phyloP scores from a whole-genome alignment of 2,113 vertebrate genomes.

The Ophthalmolycus amberensis region DNA sequence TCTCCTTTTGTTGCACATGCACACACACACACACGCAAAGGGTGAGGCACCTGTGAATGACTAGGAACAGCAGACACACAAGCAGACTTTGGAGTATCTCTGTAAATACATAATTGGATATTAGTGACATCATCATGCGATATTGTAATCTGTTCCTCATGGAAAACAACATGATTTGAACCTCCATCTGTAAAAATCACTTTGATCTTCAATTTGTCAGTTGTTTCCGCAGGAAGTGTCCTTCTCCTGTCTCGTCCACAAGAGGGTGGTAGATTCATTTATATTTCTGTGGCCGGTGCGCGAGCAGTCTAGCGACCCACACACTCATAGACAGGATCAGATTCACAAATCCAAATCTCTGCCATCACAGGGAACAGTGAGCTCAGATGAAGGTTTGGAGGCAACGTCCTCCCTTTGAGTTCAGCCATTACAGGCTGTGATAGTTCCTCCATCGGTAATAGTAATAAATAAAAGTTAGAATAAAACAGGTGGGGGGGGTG shows the following conservation, averaged over 20 bases:
- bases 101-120: constrained; percentile 80
- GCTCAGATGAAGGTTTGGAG: constrained; percentile 26
- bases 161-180: constrained; percentile 49
- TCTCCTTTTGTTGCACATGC: constrained; percentile 68
- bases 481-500: constrained; percentile 31
- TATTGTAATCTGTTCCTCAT: constrained; percentile 76
- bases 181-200: constrained; percentile 20
- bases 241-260: constrained; percentile 60
- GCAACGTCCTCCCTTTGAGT: constrained; percentile 39
- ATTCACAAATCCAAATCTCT: constrained; percentile 46
- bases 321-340: constrained; percentile 52
- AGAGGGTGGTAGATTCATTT: constrained; percentile 64
- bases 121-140: constrained; percentile 85
- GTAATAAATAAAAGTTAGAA: constrained; percentile 45
- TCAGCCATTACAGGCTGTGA: constrained; percentile 25
- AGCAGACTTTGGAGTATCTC: constrained; percentile 83
- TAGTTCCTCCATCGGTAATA: constrained; percentile 29
- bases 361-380: constrained; percentile 49
- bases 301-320: constrained; percentile 22
- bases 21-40: constrained; percentile 64
- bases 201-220: constrained; percentile 4
- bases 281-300: constrained; percentile 13
- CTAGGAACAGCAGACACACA: constrained; percentile 76
- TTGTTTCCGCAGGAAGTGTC: constrained; percentile 37
- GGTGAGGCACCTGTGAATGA: constrained; percentile 84